Evolutionary conservation across 2,797 vertebrate species (phyloP).

Genomic region (Gouania willdenowi): DNA sequence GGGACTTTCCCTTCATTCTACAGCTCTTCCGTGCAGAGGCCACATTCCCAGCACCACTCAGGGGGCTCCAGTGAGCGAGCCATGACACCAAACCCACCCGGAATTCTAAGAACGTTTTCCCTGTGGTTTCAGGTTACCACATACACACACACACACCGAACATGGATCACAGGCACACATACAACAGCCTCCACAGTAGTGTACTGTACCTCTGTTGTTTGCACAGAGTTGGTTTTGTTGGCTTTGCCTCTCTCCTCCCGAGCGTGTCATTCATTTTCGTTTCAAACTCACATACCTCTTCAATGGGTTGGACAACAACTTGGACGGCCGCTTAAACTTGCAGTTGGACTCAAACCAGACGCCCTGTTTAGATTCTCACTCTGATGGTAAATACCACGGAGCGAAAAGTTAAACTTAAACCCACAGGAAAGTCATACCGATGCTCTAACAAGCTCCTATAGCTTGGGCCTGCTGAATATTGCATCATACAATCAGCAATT

Average conservation of each 20-base stretch:
- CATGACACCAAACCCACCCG: slow-evolving; percentile 70
- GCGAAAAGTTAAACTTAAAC: slow-evolving; percentile 22
- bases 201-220: slow-evolving; percentile 71
- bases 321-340: slow-evolving; percentile 21
- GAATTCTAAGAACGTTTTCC: slow-evolving; percentile 76
- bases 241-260: slow-evolving; percentile 42
- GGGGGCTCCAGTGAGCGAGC: slow-evolving; percentile 61
- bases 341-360: slow-evolving; percentile 31
- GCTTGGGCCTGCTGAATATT: slow-evolving; percentile 9
- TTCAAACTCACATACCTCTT: slow-evolving; percentile 36
- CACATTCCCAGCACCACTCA: slow-evolving; percentile 63
- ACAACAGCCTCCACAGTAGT: slow-evolving; percentile 53
- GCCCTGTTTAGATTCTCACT: slow-evolving; percentile 37
- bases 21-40: slow-evolving; percentile 51
- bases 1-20: slow-evolving; percentile 48
- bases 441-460: no score
- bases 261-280: slow-evolving; percentile 50
- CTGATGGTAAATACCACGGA: slow-evolving; percentile 46
- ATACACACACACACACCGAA: slow-evolving; percentile 49
- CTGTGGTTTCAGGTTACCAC: slow-evolving; percentile 71
- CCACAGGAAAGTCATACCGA: no score
- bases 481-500: slow-evolving; percentile 4
- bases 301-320: slow-evolving; percentile 23
- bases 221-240: slow-evolving; percentile 52
- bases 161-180: slow-evolving; percentile 49